phyloP scores from a whole-genome alignment of 2,797 vertebrate genomes.

The Hyperoplus lanceolatus region DNA sequence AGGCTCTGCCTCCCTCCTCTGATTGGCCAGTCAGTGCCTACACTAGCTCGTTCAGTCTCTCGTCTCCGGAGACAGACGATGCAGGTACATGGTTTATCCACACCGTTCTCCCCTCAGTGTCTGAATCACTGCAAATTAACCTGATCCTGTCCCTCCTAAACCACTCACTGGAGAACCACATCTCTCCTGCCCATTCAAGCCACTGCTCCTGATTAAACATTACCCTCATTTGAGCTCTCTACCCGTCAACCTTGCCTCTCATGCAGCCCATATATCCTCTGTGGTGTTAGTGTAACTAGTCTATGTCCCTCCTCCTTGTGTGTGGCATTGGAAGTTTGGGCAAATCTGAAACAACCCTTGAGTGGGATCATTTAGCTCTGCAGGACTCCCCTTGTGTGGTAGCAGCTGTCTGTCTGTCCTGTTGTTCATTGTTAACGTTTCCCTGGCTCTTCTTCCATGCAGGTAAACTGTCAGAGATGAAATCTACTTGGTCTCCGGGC shows the following conservation, averaged over 20 bases:
- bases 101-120: slow-evolving; percentile 40
- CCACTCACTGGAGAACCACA: slow-evolving; percentile 26
- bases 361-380: neutral
- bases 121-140: slow-evolving; percentile 52
- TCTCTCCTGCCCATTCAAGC: slow-evolving; percentile 34
- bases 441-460: slow-evolving; percentile 32
- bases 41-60: slow-evolving; percentile 92
- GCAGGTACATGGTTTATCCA: slow-evolving; percentile 85
- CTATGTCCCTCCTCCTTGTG: slow-evolving; percentile 36
- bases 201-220: slow-evolving; percentile 37
- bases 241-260: slow-evolving; percentile 33
- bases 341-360: neutral
- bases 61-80: slow-evolving; percentile 88
- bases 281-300: slow-evolving; percentile 50
- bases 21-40: slow-evolving; percentile 94
- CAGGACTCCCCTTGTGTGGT: slow-evolving; percentile 20
- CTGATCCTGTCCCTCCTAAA: slow-evolving; percentile 41
- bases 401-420: slow-evolving; percentile 10
- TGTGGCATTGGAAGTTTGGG: slow-evolving; percentile 56
- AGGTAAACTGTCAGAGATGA: slow-evolving; percentile 98
- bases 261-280: slow-evolving; percentile 36
- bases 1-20: slow-evolving; percentile 91
- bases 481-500: slow-evolving; percentile 96
- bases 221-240: slow-evolving; percentile 32
- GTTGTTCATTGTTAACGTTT: slow-evolving; percentile 7